These are phyloP conservation scores for Saimiri boliviensis DNA, from an alignment of 2,113 vertebrate species.

Conservation along the genomic window DNA sequence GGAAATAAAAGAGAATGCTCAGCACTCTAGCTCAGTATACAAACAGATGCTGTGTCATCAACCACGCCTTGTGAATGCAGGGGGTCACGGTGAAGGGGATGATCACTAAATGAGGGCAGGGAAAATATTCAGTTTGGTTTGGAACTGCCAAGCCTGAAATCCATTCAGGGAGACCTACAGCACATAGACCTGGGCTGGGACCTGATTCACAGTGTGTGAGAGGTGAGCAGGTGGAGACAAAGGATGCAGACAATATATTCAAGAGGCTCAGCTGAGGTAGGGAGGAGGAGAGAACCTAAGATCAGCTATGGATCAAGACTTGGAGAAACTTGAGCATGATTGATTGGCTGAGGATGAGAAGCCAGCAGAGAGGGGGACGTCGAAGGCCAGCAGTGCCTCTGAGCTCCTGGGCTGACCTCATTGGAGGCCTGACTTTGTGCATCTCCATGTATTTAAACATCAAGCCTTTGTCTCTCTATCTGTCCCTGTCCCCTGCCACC, in stretches of 20 bases:
- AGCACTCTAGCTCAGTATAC: neutral
- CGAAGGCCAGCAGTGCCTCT: neutral
- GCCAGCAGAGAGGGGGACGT: rapidly evolving
- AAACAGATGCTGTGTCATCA: neutral
- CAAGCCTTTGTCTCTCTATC: neutral
- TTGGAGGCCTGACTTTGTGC: neutral
- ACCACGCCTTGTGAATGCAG: neutral
- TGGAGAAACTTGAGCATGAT: neutral
- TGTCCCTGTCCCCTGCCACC: neutral
- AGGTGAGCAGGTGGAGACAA: neutral
- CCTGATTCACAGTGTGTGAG: neutral
- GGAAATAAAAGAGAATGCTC: neutral
- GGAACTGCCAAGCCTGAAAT: neutral
- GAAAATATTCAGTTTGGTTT: neutral
- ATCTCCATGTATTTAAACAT: neutral
- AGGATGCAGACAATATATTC: neutral
- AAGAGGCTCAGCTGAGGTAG: neutral
- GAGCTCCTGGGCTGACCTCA: neutral
- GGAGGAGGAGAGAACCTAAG: neutral
- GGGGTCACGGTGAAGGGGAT: neutral
- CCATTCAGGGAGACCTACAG: neutral
- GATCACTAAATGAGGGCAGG: neutral
- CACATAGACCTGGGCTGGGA: neutral
- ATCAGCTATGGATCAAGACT: neutral
- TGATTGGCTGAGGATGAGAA: neutral